A percentile compares a stretch with the other conserved stretches of the same genome.
Evolutionary conservation across 2,888 invertebrate species (phyloP).

Genomic region (Saturnia pavonia): DNA sequence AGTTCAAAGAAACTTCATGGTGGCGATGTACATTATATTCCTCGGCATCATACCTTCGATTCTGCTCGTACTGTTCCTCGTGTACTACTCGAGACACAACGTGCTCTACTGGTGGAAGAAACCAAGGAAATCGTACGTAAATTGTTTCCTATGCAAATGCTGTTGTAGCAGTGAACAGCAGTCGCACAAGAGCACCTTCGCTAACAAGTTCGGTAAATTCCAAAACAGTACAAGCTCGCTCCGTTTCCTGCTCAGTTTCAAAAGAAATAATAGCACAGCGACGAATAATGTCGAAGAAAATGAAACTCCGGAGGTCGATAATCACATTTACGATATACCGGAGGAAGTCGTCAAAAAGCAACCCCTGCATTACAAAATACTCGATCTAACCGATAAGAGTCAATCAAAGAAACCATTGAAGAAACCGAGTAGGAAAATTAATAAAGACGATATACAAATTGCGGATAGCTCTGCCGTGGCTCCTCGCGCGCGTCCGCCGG

Average conservation of each 20-base stretch:
- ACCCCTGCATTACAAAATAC: slow-evolving; percentile 15
- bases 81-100: slow-evolving; percentile 90
- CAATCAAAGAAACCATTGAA: slow-evolving; percentile 40
- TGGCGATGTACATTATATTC: slow-evolving; percentile 93
- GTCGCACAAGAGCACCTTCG: slow-evolving; percentile 26
- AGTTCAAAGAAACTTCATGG: slow-evolving; percentile 90
- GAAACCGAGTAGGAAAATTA: slow-evolving; percentile 55
- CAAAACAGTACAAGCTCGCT: slow-evolving; percentile 32
- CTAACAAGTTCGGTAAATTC: slow-evolving; percentile 35
- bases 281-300: slow-evolving; percentile 5
- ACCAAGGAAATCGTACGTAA: slow-evolving; percentile 78
- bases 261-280: slow-evolving; percentile 23
- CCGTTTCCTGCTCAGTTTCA: slow-evolving; percentile 32
- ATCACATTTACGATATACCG: background rate
- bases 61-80: slow-evolving; percentile 84
- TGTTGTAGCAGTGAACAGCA: slow-evolving; percentile 23
- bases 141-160: slow-evolving; percentile 37
- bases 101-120: slow-evolving; percentile 76
- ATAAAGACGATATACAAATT: slow-evolving; percentile 65
- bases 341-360: slow-evolving; percentile 21
- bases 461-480: slow-evolving; percentile 37
- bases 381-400: slow-evolving; percentile 22
- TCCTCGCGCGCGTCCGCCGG: slow-evolving; percentile 19
- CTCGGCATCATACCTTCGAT: slow-evolving; percentile 90
- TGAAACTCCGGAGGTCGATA: background rate